Evolutionary conservation across 2,797 vertebrate species (phyloP), one percentile per base, ranked within the genome.

Genomic region (Neomorphus geoffroyi): DNA sequence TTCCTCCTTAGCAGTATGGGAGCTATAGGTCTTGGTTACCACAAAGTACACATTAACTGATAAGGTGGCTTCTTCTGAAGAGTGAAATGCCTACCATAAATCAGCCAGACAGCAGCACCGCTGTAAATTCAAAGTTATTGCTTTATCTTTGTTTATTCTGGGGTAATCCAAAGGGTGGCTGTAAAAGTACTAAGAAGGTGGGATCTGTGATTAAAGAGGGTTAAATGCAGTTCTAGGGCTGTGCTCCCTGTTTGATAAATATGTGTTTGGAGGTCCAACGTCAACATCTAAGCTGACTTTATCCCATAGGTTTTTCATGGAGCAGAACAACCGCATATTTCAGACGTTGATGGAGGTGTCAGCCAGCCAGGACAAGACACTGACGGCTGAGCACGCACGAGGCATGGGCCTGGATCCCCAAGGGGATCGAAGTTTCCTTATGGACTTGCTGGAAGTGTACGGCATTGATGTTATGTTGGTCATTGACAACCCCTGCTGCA

Each of bases 371-470:
- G 99, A 99, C 88, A 99, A 99, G 96, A 99, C 98, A 14, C 98
- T 99, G 90, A 99, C 99, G 3, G 98, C 98, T 3, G 99, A 99
- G 80, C 99, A 99, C 0, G 98, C 99, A 70, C 98, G 99, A 78
- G 99, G 98, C 97, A 99, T 99, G 99, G 99, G 99, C 77, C 98
- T 99, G 96, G 99, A 99, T 88, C 99, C 99, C 60, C 99, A 99
- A 90, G 98, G 98, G 2, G 99, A 99, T 94, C 98, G 99, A 32
- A 98, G 98, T 93, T 99, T 99, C 93, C 98, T 99, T n/a, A 96
- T 98, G 88, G 98, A 99, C 97, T 98, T 99, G 95, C 98, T 99
- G 98, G 99, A 99, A 96, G 98, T 99, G 70, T 99, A 99, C 3
- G 99, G 99, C 64, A 98, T 99, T 4, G 99, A 99, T 19, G 98